Conservation (phyloP, 2,888 invertebrate genomes). For the Eupsilia transversa region DNA sequence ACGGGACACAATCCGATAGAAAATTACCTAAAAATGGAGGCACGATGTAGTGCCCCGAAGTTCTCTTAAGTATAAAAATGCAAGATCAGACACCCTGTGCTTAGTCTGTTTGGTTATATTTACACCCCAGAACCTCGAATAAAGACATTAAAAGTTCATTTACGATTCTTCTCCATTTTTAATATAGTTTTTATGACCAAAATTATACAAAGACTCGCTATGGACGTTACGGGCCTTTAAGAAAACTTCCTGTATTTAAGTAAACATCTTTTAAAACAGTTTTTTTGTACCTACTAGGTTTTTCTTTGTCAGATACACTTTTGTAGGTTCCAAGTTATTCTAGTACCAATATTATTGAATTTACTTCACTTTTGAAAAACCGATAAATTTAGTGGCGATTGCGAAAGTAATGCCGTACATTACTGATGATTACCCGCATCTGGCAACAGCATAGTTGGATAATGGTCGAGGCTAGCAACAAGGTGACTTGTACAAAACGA, state of each 20-base stretch:
- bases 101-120: background rate
- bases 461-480: background rate
- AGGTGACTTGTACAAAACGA: slow-evolving; percentile 17
- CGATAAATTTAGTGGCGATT: background rate
- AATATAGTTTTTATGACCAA: slow-evolving; percentile 11
- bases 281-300: no score
- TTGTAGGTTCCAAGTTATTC: background rate
- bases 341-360: background rate
- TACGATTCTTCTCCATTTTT: slow-evolving; percentile 10
- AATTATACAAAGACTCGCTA: slow-evolving; percentile 6
- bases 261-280: slow-evolving; percentile 25
- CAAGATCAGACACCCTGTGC: background rate
- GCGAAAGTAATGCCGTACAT: background rate
- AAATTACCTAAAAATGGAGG: background rate
- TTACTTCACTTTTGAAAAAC: background rate
- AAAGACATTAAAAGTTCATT: slow-evolving; percentile 4
- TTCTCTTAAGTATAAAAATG: background rate
- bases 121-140: background rate
- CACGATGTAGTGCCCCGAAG: background rate
- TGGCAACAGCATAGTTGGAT: background rate
- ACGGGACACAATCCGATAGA: background rate
- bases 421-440: background rate
- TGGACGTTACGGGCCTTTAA: background rate
- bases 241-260: slow-evolving; percentile 25
- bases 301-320: background rate